Percentiles rank a stretch among this genome's conserved stretches.
Conservation (phyloP, 2,113 vertebrate species). For the Gallinago media region DNA sequence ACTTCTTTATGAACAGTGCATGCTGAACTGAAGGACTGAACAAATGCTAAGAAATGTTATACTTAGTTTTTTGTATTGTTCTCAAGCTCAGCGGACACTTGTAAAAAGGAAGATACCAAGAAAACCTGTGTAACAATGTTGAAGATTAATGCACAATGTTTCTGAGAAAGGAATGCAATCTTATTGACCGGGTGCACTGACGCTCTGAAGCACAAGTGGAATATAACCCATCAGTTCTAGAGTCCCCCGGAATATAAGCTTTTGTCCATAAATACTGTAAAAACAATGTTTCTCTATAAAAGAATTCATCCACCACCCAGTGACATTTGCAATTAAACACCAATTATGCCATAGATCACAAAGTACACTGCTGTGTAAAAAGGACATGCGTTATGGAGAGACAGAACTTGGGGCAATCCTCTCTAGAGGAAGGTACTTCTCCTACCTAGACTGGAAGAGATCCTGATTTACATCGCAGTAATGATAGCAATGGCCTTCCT, state of each 20-base stretch:
- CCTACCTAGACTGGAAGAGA: neutral
- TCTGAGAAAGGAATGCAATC: neutral
- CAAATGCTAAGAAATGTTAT: constrained; percentile 29
- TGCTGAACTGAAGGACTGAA: constrained; percentile 44
- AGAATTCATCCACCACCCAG: neutral
- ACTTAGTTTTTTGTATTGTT: neutral
- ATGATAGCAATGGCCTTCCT: neutral
- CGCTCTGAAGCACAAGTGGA: neutral
- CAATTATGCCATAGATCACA: neutral
- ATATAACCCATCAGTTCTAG: neutral
- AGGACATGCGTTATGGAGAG: neutral
- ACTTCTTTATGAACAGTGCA: constrained; percentile 16
- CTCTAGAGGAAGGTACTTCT: neutral
- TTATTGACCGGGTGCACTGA: neutral
- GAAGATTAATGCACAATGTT: neutral
- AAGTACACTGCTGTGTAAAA: neutral
- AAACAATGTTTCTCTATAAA: neutral
- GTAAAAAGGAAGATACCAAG: neutral
- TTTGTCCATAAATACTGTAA: neutral
- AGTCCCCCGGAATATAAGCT: neutral
- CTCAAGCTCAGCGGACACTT: neutral
- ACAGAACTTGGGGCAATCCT: neutral
- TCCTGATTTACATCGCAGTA: neutral
- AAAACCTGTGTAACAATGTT: neutral
- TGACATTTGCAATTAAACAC: neutral